Evolutionary conservation across 37 sponge, comb jelly and placozoan species (phyloP), one percentile per base, ranked within the genome.

Genomic region (Geodia barretti): DNA sequence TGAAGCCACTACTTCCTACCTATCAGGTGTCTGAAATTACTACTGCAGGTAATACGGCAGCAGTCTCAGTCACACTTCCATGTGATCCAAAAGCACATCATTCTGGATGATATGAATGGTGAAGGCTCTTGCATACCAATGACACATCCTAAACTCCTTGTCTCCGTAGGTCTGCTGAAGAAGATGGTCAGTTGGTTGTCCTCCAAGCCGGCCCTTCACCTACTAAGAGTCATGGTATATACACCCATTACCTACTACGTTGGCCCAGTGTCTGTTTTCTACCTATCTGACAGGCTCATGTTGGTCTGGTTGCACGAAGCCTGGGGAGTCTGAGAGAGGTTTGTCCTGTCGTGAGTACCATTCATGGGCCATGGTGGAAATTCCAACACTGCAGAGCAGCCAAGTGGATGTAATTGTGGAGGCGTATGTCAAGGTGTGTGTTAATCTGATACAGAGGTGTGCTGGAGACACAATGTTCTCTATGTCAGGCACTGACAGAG

Each of bases 141-240:
- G 60, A 58, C 11, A 20, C 60, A 58, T 11, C 17, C 60, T 58
- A 58, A 58, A 11, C 60, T 11, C 19, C 25, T 64, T 29, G n/a
- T 64, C 29, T 23, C 30, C 65, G 1, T 39, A 92, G 93, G 72
- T 61, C 81, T 93, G 33, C 76, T 89, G 25, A 21, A 70, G 26
- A 68, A 70, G 29, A 81, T 90, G 75, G 70, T 87, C 66, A 36
- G 40, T 14, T 84, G 84, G 92, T 47, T 94, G 74, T 31, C 9
- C 32, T 31, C 72, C 65, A 76, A 37, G 23, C 79, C 74, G 1
- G 76, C 70, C 47, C 30, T 80, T 11, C 79, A 88, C 60, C 74
- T 63, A 74, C 79, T 93, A 25, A 62, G 93, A 26, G 88, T 93
- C 64, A 85, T 88, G 93, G 93, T 93, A 20, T 67, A n/a, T n/a